A percentile compares a stretch with the other conserved stretches of the same genome.
These are phyloP conservation scores for Hippopotamyrus pictus DNA, from an alignment of 2,797 vertebrate genomes.

Conservation along the genomic window DNA sequence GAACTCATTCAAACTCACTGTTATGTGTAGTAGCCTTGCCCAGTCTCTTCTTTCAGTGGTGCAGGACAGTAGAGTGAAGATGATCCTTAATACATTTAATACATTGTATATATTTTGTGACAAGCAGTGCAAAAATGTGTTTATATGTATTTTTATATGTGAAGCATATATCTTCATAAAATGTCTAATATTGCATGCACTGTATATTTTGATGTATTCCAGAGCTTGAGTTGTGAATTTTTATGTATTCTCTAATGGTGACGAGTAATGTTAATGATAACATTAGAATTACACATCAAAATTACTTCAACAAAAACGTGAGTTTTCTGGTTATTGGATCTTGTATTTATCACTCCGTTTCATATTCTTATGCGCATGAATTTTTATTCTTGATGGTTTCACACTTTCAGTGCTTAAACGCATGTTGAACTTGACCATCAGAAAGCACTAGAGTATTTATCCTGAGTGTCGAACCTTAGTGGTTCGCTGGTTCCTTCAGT, in stretches of 20 bases:
- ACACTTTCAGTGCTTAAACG: background rate
- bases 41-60: background rate
- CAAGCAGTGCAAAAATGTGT: conserved; percentile 59
- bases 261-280: conserved; percentile 6
- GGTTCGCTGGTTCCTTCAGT: background rate
- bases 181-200: conserved; percentile 56
- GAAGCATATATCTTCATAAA: conserved; percentile 38
- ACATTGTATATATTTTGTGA: conserved; percentile 60
- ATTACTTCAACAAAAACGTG: conserved; percentile 51
- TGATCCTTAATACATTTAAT: conserved; percentile 19
- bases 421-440: background rate
- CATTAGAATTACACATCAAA: conserved; percentile 38
- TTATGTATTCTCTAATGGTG: conserved; percentile 52
- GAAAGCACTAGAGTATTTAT: background rate
- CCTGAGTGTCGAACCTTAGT: background rate
- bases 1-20: background rate
- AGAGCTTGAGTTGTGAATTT: conserved; percentile 46
- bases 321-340: conserved; percentile 34
- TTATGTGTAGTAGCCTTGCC: background rate
- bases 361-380: background rate
- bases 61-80: background rate
- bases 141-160: conserved; percentile 28
- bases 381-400: background rate
- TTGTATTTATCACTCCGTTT: background rate
- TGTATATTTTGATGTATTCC: conserved; percentile 40